A percentile compares a stretch with the other conserved stretches of the same genome.
phyloP scores from a whole-genome alignment of 1,140 invertebrate genomes.

The Aphaenogaster rudis region DNA sequence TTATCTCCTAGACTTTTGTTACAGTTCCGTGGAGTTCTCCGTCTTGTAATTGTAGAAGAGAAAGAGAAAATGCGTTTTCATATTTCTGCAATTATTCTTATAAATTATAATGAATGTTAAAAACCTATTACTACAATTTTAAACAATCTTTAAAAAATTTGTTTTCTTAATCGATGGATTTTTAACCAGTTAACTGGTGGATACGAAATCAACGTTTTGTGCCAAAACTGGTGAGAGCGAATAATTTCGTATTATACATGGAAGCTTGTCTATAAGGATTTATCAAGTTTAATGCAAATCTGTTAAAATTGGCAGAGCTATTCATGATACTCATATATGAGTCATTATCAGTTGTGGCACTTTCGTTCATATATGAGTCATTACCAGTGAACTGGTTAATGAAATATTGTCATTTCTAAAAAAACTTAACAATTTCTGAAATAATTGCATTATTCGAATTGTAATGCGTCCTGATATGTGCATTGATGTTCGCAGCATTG shows the following conservation, averaged over 20 bases:
- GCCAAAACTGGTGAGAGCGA: too few relatives aligned
- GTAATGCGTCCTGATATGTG: background rate
- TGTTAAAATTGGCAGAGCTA: too few relatives aligned
- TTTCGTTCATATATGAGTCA: too few relatives aligned
- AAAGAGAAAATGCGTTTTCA: background rate
- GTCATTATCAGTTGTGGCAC: too few relatives aligned
- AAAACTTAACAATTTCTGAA: background rate
- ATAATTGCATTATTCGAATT: background rate
- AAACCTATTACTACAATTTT: background rate
- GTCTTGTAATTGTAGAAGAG: background rate
- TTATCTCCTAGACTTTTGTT: background rate
- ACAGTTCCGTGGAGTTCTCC: background rate
- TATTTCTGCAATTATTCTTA: background rate
- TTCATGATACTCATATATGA: too few relatives aligned
- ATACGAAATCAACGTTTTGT: too few relatives aligned
- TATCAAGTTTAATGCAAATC: too few relatives aligned
- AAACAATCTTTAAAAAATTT: background rate
- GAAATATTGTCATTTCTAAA: background rate
- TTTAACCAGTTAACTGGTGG: background rate
- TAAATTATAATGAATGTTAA: background rate
- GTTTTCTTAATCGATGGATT: background rate
- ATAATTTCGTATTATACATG: too few relatives aligned
- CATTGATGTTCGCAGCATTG: background rate
- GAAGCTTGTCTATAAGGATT: too few relatives aligned
- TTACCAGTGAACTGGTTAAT: background rate